Evolutionary conservation across 2,113 vertebrate genomes (phyloP).

Genomic region (Puma concolor): DNA sequence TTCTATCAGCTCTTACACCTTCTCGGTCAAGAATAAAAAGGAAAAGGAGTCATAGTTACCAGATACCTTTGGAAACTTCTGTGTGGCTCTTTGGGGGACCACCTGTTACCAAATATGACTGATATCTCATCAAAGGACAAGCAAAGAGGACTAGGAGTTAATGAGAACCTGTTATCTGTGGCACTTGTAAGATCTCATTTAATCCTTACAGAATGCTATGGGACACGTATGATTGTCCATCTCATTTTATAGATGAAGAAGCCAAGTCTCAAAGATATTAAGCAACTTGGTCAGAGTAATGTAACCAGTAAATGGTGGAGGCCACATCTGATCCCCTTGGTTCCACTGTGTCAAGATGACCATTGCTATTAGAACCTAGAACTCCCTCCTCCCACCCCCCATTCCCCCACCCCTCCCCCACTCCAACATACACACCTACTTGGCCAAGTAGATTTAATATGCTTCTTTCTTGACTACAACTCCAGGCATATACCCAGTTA

Average conservation of each 20-base stretch:
- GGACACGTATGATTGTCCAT: neutral
- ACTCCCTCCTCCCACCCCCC: neutral
- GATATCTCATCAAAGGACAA: neutral
- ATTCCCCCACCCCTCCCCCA: fast-evolving
- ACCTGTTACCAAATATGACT: neutral
- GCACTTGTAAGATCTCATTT: neutral
- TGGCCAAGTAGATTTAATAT: neutral
- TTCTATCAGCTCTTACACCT: neutral
- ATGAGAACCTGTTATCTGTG: neutral
- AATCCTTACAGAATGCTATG: neutral
- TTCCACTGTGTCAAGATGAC: too few species aligned
- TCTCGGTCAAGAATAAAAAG: neutral
- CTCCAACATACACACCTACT: neutral
- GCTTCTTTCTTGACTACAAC: neutral
- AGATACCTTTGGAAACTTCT: neutral
- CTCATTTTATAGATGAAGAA: neutral
- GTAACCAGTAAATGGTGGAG: neutral
- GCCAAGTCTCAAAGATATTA: neutral
- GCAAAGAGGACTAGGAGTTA: neutral
- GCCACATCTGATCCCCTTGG: neutral
- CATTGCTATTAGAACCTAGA: neutral
- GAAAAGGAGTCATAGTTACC: neutral
- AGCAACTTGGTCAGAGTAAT: neutral
- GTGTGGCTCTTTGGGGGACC: neutral
- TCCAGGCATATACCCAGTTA: neutral